Base-by-base conservation (phyloP, 2,888 invertebrate species). In the Euplexia lucipara region DNA sequence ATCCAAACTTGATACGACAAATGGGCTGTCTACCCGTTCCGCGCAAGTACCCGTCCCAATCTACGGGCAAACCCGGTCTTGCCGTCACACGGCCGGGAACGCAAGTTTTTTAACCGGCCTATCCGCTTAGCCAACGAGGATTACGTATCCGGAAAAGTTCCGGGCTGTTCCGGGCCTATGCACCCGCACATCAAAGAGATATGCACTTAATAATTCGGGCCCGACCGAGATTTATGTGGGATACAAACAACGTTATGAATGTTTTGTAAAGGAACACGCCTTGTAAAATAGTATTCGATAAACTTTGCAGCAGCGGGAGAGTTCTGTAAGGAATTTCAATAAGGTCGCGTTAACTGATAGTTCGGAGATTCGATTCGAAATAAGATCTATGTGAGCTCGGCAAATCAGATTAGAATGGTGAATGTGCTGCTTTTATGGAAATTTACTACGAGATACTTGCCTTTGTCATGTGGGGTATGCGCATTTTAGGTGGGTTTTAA, bases 311-410 rank as follows among this genome's bases (percentile, higher is more conserved):
- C 48, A 39, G 60, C 51, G 35, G 35, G 14, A 18, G 70, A 60
- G 56, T 54, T 61, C 39, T 12, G 62, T 44, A 12, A 63, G 77
- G 68, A 78, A 78, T 78, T 80, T 68, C 80, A 72, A 78, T 79
- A 76, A 65, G 72, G 62, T 48, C 35, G 71, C 16, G 61, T 56
- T 64, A 61, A 66, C 65, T 61, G 66, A 73, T 74, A 81, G 81
- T 70, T 70, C 37, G 56, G 61, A 64, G 70, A 62, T 56, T 62
- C 48, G 48, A 59, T 69, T 62, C 48, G 45, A 60, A 62, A 67
- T 66, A 59, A 64, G 58, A 79, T 75, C 54, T 52, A 45, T 58
- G 47, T 8, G 59, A 48, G 34, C 42, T 52, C n/a, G 20, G 22
- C 26, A 54, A 54, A 49, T 49, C 44, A 45, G 52, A 71, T 65